These are phyloP conservation scores for Oceanodroma tethys DNA, from an alignment of 2,113 vertebrate genomes.

Conservation along the genomic window DNA sequence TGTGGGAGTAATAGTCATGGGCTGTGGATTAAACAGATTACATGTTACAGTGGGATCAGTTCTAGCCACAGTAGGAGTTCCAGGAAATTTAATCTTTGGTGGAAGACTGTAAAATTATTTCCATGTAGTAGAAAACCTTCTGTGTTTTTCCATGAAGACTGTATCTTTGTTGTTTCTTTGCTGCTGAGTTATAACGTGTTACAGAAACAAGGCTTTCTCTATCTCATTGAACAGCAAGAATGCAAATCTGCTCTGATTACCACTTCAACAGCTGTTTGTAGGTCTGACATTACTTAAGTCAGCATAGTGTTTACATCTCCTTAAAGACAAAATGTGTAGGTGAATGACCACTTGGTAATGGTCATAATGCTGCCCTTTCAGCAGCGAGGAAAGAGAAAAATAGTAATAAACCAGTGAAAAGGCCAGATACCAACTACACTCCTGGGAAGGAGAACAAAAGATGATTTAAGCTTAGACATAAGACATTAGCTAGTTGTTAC, in stretches of 20 bases:
- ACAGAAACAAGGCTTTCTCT: background rate
- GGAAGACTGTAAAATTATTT: background rate
- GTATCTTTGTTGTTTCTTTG: background rate
- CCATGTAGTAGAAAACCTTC: background rate
- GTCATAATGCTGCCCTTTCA: background rate
- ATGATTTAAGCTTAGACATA: background rate
- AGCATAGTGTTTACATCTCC: background rate
- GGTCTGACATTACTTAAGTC: background rate
- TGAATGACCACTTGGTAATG: background rate
- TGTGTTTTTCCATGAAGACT: background rate
- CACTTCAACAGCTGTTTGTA: background rate
- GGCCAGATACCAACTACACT: background rate
- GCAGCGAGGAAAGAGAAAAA: background rate
- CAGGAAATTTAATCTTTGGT: background rate
- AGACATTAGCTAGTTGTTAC: background rate
- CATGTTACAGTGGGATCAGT: background rate
- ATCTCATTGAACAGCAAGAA: fast-evolving
- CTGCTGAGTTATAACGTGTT: background rate
- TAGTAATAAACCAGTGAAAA: background rate
- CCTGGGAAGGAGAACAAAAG: background rate
- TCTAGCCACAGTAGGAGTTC: background rate
- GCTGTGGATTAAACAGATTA: background rate
- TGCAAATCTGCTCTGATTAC: background rate
- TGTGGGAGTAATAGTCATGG: background rate
- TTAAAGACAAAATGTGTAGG: background rate